A percentile compares a stretch with the other conserved stretches of the same genome.
Conservation (phyloP, 2,888 invertebrate species). For the Hoplodrina ambigua region DNA sequence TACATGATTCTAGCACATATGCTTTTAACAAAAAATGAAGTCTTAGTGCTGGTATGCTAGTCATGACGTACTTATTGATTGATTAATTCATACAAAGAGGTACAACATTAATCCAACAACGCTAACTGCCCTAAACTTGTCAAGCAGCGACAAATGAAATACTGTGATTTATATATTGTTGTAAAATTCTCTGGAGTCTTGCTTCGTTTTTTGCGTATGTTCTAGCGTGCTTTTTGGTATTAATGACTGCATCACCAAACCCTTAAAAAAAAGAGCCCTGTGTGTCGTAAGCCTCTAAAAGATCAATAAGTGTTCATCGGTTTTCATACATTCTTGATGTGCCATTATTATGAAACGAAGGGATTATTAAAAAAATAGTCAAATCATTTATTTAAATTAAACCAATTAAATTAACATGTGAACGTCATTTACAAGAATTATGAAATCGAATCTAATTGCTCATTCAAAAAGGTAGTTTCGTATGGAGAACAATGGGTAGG, state of each 20-base stretch:
- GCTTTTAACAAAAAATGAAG: no score
- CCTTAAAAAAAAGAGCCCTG: background rate
- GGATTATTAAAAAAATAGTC: no score
- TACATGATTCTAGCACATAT: no score
- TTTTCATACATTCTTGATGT: background rate
- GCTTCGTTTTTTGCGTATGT: background rate
- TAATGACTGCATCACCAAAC: no score
- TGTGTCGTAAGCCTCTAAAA: background rate
- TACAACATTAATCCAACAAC: background rate
- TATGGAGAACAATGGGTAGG: no score
- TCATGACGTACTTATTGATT: background rate
- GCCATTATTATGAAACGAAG: no score
- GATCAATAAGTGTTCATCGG: background rate
- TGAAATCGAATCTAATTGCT: no score
- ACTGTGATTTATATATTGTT: background rate
- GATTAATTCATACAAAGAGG: background rate
- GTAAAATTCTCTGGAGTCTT: no score
- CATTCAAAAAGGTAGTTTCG: no score
- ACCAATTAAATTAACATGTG: no score
- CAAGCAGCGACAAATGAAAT: constrained; percentile 13
- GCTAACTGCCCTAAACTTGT: background rate
- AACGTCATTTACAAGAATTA: no score
- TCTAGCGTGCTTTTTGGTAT: background rate
- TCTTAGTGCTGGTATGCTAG: background rate
- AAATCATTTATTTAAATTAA: no score